phyloP scores from a whole-genome alignment of 1,140 invertebrate species.

The Callitettix versicolor region DNA sequence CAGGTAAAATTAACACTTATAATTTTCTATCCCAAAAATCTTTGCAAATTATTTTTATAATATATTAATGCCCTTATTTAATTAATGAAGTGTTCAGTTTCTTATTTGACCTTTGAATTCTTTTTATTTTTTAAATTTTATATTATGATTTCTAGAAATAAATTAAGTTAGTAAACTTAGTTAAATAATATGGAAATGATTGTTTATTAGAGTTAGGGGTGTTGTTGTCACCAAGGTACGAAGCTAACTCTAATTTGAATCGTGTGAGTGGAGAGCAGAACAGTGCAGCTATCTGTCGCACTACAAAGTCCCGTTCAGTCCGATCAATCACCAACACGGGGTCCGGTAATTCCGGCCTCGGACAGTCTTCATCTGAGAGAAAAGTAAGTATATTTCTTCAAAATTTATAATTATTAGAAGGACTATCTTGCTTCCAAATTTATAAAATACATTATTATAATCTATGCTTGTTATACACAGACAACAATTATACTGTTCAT shows the following conservation, averaged over 20 bases:
- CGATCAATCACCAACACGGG: constrained; percentile 13
- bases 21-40: too few relatives aligned
- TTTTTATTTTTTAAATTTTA: too few relatives aligned
- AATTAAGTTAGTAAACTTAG: neutral
- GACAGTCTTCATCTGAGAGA: constrained; percentile 8
- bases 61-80: neutral
- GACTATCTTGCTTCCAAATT: neutral
- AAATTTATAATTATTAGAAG: neutral
- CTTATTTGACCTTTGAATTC: too few relatives aligned
- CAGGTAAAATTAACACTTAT: too few relatives aligned
- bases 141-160: too few relatives aligned
- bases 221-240: neutral
- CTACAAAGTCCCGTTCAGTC: neutral
- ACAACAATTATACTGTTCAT: neutral
- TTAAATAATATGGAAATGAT: neutral
- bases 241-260: neutral
- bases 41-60: too few relatives aligned
- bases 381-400: neutral
- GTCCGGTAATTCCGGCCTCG: constrained; percentile 19
- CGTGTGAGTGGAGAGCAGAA: neutral
- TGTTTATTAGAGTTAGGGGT: neutral
- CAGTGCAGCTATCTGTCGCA: neutral
- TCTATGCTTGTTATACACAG: neutral
- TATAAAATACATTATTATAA: neutral
- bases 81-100: too few relatives aligned